Percentiles rank a stretch among this genome's conserved stretches.
Conservation (phyloP, 2,113 vertebrate species). For the Columba janthina region DNA sequence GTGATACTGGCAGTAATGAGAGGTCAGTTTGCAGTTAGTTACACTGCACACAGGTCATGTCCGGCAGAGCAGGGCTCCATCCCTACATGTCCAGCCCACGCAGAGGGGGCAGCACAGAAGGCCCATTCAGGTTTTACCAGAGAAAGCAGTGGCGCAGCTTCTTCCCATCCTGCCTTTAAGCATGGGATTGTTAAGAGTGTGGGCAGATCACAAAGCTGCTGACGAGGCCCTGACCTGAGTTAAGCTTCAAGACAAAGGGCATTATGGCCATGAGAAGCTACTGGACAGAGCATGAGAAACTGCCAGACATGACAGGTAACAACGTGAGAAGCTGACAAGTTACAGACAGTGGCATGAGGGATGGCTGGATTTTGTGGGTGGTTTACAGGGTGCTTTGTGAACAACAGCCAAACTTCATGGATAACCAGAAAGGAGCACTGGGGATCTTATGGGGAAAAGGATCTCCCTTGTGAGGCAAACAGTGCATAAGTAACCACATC, state of each 20-base stretch:
- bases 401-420: background rate
- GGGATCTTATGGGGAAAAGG: background rate
- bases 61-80: background rate
- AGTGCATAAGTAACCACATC: background rate
- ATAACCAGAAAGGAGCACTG: background rate
- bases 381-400: background rate
- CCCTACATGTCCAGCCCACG: background rate
- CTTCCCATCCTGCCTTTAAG: background rate
- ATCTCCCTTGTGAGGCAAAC: background rate
- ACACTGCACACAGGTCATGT: rapidly evolving
- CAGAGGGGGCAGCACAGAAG: background rate
- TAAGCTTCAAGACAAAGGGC: background rate
- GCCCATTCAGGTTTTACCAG: background rate
- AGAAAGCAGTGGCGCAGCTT: background rate
- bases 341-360: background rate
- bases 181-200: background rate
- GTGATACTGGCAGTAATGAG: background rate
- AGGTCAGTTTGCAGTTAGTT: background rate
- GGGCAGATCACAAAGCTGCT: background rate
- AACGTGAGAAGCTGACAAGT: background rate
- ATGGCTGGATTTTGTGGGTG: background rate
- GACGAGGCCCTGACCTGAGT: background rate
- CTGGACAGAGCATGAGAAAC: background rate
- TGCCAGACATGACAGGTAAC: background rate
- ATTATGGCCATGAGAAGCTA: background rate